Evolutionary conservation across 2,113 vertebrate species (phyloP), one percentile per base, ranked within the genome.

Genomic region (Prochilodus magdalenae): DNA sequence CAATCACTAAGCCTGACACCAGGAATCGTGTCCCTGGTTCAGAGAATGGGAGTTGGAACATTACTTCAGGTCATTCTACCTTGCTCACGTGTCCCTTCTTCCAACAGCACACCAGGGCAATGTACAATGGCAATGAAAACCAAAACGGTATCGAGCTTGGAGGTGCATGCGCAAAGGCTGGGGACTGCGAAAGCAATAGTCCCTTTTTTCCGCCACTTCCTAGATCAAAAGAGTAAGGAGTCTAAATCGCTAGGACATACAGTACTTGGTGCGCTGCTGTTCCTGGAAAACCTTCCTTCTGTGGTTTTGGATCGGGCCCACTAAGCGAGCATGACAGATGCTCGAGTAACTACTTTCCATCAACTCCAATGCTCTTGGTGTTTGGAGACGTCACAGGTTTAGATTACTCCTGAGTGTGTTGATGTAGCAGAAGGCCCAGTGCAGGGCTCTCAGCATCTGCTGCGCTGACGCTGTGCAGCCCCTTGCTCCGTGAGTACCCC

Each of bases 321-420:
- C 67, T 26, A 67, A 80, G 62, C 47, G 78, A 84, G 66, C 66
- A 73, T 84, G 82, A 83, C 75, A 77, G 83, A 79, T 81, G 75
- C 79, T 83, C 73, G 71, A 72, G 53, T 81, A 78, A 76, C 36
- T 69, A 60, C 80, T 87, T 89, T 86, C 85, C 77, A 81, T 83
- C 69, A 55, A 66, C 77, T 77, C 60, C 71, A 53, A 40, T 73
- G 76, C 51, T 70, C 74, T 66, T 14, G 24, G 62, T 44, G 36
- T 53, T 78, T 79, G 24, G 80, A 73, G 27, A 75, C 66, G 62
- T 78, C 71, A 76, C 83, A 30, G 20, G 77, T 81, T 86, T 83
- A 72, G 77, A 81, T 78, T 77, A 85, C 24, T n/a, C 11, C 27
- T 72, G 63, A 57, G 29, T 66, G 30, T 75, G 67, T 51, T 78